Evolutionary conservation across 2,113 vertebrate genomes (phyloP), one percentile per base, ranked within the genome.

Genomic region (Anas platyrhynchos): DNA sequence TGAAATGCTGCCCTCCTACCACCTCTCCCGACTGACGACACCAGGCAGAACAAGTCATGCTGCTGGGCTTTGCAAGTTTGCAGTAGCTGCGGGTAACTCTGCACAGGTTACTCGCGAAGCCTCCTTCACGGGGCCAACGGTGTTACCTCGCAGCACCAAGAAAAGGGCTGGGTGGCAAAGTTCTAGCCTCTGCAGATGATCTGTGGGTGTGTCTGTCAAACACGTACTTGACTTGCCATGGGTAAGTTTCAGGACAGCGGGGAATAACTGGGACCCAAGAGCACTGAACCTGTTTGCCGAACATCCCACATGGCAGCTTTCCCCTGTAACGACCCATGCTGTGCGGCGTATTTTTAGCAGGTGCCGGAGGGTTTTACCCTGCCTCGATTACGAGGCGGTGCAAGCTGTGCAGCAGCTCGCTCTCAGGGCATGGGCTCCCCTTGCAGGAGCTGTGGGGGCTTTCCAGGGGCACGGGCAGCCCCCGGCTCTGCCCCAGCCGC

Each of bases 181-280:
- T 92, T 85, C 79, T 68, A 92, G 48, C 74, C 86, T 76, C 69
- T 86, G 86, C 95, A 96, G 89, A 94, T 78, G 91, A 72, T 67
- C 67, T 11, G 89, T 75, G 93, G 95, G 66, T 68, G 86, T 90
- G 95, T 93, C 83, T 62, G 75, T 89, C 87, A 91, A 85, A 68
- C 32, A n/a, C 2, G 23, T 32, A 13, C 32, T 52, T 79, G 78
- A 85, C 89, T 95, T 68, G 82, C 66, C 76, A 16, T 5, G 67
- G 88, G 13, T 29, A 79, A 56, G 26, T 55, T 88, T 77, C 83
- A 90, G 86, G 68, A 72, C 85, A 93, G 80, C 73, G 83, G 72
- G 90, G 76, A 91, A 25, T 67, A 88, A 79, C 3, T 80, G 63
- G 67, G 79, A 50, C 59, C 55, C n/a, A 59, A 38, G 41, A 83